Base-by-base conservation (phyloP, 2,113 vertebrate species). In the Glaucomys volans region DNA sequence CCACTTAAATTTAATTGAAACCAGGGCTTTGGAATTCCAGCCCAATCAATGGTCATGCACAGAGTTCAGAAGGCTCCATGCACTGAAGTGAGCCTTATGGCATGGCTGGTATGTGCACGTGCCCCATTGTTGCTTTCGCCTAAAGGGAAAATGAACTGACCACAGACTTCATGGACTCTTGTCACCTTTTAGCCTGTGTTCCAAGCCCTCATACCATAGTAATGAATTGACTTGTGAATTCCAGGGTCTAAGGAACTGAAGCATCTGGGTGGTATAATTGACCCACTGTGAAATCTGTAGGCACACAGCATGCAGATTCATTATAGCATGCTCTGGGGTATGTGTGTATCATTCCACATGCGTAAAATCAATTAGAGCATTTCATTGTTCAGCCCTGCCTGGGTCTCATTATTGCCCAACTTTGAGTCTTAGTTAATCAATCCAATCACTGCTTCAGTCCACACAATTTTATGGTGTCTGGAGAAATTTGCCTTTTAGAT, bases 1-100 rank as follows among this genome's bases (percentile, higher is more conserved):
- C 90, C 91, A 91, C 91, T 97, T 97, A 97, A 94, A 85, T 90
- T 93, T 97, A 98, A 97, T 97, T 97, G 97, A 97, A 98, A 98
- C 94, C 97, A 98, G 97, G 90, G 67, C 84, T 96, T 82, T 95
- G 90, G 92, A 92, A 97, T 95, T 96, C 94, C 69, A 92, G 66
- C 92, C 90, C 90, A 72, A 18, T 67, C 90, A 76, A 18, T 57
- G 87, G 96, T 90, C 94, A 85, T 44, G 88, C 80, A 91, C 82
- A n/a, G 69, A 81, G 87, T 95, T 87, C 93, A 87, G 89, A 92
- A 87, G 92, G 44, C 88, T 90, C 75, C 0, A 0, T 57, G 42
- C 86, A 32, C 84, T 90, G 86, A 71, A 91, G n/a, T 2, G 14
- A 81, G 74, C 69, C 66, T 44, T 22, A 1, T 69, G 87, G 54